These are phyloP conservation scores for Hirudinaria manillensis DNA, from an alignment of 2,888 invertebrate genomes.

Conservation along the genomic window DNA sequence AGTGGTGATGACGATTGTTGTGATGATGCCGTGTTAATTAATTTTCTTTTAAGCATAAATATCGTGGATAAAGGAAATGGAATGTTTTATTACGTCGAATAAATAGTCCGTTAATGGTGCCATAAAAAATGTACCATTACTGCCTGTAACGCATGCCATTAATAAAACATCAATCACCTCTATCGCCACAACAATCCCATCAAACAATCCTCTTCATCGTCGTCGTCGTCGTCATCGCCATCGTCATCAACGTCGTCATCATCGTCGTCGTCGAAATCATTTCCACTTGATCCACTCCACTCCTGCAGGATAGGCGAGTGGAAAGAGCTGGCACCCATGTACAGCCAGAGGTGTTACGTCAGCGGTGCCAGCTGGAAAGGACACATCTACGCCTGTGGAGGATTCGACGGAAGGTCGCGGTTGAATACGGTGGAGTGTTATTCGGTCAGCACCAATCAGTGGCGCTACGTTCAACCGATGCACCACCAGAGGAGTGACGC, in stretches of 20 bases:
- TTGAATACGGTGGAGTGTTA: conserved; percentile 81
- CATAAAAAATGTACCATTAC: too few species aligned
- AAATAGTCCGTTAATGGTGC: too few species aligned
- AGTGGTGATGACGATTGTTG: conserved; percentile 32
- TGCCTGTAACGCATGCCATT: too few species aligned
- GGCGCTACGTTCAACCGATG: conserved; percentile 77
- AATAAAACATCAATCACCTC: too few species aligned
- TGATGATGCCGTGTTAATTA: too few species aligned
- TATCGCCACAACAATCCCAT: too few species aligned
- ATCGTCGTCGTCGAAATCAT: conserved; percentile 15
- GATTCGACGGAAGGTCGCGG: conserved; percentile 63
- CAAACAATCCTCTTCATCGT: too few species aligned
- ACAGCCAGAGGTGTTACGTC: conserved; percentile 59
- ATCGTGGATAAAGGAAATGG: too few species aligned
- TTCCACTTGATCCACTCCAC: background rate
- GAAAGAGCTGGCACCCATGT: conserved; percentile 56
- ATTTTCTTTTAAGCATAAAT: too few species aligned
- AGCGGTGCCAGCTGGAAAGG: conserved; percentile 59
- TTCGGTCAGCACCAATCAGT: conserved; percentile 74
- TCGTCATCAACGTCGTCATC: conserved; percentile 26
- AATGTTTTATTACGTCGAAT: too few species aligned
- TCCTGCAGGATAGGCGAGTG: conserved; percentile 44
- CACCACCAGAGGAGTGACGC: conserved; percentile 69
- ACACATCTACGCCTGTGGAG: conserved; percentile 53
- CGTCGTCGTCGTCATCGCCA: conserved; percentile 9